These are phyloP conservation scores for Euspilapteryx auroguttella DNA, from an alignment of 2,888 invertebrate species.

Conservation along the genomic window DNA sequence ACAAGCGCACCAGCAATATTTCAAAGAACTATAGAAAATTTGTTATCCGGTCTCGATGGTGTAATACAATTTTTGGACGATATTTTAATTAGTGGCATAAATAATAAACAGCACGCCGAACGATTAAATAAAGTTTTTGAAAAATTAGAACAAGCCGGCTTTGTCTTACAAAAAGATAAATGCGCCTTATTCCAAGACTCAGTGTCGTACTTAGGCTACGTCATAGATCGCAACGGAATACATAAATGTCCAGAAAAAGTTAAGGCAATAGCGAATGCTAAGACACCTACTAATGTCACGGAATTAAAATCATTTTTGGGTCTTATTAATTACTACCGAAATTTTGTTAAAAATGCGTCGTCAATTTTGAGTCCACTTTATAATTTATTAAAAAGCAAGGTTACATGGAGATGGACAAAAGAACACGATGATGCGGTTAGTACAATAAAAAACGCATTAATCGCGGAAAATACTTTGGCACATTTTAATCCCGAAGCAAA, in stretches of 20 bases:
- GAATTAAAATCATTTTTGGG: constrained; percentile 2
- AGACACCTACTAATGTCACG: constrained; percentile 1
- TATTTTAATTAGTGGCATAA: neutral
- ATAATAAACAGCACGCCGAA: neutral
- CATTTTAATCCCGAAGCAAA: constrained; percentile 7
- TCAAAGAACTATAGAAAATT: neutral
- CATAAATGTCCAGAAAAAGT: constrained; percentile 5
- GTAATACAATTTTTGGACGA: neutral
- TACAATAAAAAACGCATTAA: constrained; percentile 2
- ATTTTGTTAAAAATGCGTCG: constrained; percentile 3
- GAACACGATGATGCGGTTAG: constrained; percentile 2
- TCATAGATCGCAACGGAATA: constrained; percentile 3
- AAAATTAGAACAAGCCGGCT: constrained; percentile 6
- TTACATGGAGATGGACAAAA: constrained; percentile 4
- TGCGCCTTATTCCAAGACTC: constrained; percentile 2
- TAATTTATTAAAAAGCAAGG: constrained; percentile 1
- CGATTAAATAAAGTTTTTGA: constrained; percentile 7
- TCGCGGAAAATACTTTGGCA: constrained; percentile 7
- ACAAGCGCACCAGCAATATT: neutral
- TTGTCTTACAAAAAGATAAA: constrained; percentile 1
- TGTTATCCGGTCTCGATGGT: neutral
- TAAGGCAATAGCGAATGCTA: too few relatives aligned
- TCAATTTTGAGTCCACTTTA: constrained; percentile 5
- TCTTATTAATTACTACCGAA: neutral
- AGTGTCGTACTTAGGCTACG: constrained; percentile 4